phyloP scores from a whole-genome alignment of 2,888 invertebrate genomes.

The Drosophila cracens region DNA sequence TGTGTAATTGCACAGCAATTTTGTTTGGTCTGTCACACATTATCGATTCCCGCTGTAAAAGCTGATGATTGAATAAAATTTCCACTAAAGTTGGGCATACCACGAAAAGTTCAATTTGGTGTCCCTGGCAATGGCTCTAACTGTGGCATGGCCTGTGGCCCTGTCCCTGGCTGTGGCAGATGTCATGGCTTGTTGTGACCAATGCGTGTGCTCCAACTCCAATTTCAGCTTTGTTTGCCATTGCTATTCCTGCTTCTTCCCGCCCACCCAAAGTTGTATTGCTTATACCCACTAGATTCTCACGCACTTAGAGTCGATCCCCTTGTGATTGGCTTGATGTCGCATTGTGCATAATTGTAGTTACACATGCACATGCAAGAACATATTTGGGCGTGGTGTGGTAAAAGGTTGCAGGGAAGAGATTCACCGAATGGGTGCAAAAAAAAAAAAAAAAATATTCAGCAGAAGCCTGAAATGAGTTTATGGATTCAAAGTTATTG shows the following conservation, averaged over 20 bases:
- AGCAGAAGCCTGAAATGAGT: conserved; percentile 61
- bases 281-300: conserved; percentile 29
- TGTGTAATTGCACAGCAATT: background rate
- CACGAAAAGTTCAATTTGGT: conserved; percentile 40
- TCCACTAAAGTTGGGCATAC: conserved; percentile 37
- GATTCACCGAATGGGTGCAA: conserved; percentile 2
- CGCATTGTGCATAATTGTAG: conserved; percentile 68
- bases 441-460: conserved; percentile 33
- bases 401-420: background rate
- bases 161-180: conserved; percentile 1
- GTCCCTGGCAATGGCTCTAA: conserved; percentile 15
- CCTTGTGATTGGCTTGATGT: conserved; percentile 14
- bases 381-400: conserved; percentile 6
- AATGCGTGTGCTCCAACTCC: background rate
- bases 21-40: conserved; percentile 13
- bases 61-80: conserved; percentile 63
- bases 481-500: conserved; percentile 67
- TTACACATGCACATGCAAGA: conserved; percentile 56
- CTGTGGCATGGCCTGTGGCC: conserved; percentile 15
- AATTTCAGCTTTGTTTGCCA: background rate
- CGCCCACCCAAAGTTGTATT: conserved; percentile 36
- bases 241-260: background rate
- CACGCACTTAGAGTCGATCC: conserved; percentile 1
- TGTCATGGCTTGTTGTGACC: conserved; percentile 1
- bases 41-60: conserved; percentile 42